phyloP scores from a whole-genome alignment of 2,888 invertebrate genomes.

The Thymelicus lineola region DNA sequence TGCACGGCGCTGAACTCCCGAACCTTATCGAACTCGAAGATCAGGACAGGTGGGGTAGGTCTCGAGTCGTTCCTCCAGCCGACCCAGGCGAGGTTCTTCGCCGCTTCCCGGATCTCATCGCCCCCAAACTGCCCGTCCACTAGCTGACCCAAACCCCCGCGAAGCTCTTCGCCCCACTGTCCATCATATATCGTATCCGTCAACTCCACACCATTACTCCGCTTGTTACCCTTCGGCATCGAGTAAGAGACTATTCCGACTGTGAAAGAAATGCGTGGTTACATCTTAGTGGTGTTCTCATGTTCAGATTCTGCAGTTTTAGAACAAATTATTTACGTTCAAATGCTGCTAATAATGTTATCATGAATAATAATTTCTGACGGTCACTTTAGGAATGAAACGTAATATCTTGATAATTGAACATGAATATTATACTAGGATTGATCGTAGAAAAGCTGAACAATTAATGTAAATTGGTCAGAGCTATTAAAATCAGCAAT shows the following conservation, averaged over 20 bases:
- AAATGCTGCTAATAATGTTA: too few species aligned
- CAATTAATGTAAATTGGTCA: background rate
- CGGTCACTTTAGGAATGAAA: too few species aligned
- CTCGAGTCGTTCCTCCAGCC: constrained; percentile 94
- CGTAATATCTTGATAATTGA: too few species aligned
- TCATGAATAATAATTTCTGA: too few species aligned
- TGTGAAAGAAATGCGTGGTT: constrained; percentile 56
- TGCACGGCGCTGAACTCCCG: constrained; percentile 94
- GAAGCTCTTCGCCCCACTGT: constrained; percentile 90
- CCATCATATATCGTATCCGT: constrained; percentile 95
- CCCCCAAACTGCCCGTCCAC: constrained; percentile 93
- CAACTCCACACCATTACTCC: constrained; percentile 92
- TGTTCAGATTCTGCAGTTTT: too few species aligned
- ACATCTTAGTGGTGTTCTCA: too few species aligned
- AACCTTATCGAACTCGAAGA: constrained; percentile 94
- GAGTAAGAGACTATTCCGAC: constrained; percentile 94
- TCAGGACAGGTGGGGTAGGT: constrained; percentile 87
- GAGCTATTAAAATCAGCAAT: background rate
- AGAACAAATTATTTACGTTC: too few species aligned
- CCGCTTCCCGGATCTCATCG: constrained; percentile 86
- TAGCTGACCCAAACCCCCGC: constrained; percentile 93
- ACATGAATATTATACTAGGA: too few species aligned
- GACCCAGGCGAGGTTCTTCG: constrained; percentile 91
- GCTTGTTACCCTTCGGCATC: constrained; percentile 94
- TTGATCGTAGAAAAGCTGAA: background rate